Base-by-base conservation (phyloP, 2,113 vertebrate species). In the Phainopepla nitens region DNA sequence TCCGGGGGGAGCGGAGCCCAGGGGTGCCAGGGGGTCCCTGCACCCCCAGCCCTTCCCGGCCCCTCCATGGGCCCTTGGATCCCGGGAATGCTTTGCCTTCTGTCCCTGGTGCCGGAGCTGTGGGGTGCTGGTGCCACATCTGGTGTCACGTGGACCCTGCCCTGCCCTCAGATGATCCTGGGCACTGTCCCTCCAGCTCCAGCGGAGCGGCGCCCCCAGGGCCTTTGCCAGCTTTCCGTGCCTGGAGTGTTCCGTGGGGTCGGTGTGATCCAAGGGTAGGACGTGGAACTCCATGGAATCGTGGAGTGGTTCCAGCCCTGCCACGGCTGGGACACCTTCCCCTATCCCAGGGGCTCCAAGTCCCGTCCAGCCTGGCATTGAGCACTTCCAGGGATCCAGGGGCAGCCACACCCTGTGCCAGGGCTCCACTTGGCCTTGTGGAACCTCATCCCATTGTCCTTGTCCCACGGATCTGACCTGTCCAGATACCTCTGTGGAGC, bases 81-180 rank as follows among this genome's bases (percentile, higher is more conserved):
- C 64, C 83, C 3, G 8, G 75, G 41, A 56, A 27, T 15, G 27
- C 50, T 64, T 4, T 9, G 15, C 35, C 42, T 4, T 5, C 13
- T 12, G 20, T 62, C 3, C 19, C 47, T 9, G 5, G 3, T 18
- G 49, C 2, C 1, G 0, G 53, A 10, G 53, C 61, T 5, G n/a
- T 36, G 57, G 28, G 56, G n/a, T 18, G 53, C 2, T 7, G 0
- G 49, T 33, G 51, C 24, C 72, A 15, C 11, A 1, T 16, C 31
- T 10, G 61, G 31, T 25, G 54, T 33, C 22, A 13, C 56, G 12
- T 1, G 13, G 66, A 6, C 7, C 65, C 7, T 1, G 17, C 31
- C 22, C 42, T 80, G 75, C 31, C 21, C 56, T 25, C 7, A 2
- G 49, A n/a, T 33, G 29, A 15, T 49, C 66, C 57, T 3, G 4